These are phyloP conservation scores for Spheniscus humboldti DNA, from an alignment of 2,797 vertebrate species.

Conservation along the genomic window DNA sequence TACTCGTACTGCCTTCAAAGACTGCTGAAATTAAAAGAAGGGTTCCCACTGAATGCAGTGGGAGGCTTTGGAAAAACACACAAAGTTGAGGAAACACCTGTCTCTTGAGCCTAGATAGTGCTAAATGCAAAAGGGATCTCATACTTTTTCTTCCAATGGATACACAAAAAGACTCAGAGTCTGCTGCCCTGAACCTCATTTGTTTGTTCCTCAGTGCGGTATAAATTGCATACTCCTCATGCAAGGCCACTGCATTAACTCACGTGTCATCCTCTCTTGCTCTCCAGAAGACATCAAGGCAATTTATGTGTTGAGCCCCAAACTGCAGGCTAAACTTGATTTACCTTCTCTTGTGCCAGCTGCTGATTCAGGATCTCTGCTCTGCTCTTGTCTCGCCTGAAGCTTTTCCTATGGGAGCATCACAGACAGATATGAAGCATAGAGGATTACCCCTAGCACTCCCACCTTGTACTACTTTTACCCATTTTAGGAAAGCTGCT, in stretches of 20 bases:
- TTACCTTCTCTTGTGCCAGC: neutral
- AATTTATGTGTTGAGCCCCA: neutral
- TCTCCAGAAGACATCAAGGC: neutral
- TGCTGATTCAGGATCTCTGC: neutral
- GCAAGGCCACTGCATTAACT: neutral
- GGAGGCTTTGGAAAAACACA: neutral
- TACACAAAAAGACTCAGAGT: neutral
- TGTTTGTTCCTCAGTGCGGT: neutral
- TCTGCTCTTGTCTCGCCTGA: neutral
- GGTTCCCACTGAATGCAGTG: neutral
- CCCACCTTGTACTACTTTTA: neutral
- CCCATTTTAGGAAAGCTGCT: neutral
- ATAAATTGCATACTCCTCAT: neutral
- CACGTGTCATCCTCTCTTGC: neutral
- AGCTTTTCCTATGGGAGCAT: neutral
- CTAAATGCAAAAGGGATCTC: neutral
- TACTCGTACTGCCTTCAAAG: neutral
- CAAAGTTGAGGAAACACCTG: neutral
- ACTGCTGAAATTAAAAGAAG: neutral
- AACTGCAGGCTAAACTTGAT: neutral
- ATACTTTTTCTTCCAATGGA: neutral
- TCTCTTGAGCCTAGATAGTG: neutral
- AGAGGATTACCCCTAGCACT: neutral
- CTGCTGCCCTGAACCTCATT: neutral
- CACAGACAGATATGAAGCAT: rapidly evolving